Conservation (phyloP, 1,140 invertebrate genomes). For the Cheumatopsyche charites region DNA sequence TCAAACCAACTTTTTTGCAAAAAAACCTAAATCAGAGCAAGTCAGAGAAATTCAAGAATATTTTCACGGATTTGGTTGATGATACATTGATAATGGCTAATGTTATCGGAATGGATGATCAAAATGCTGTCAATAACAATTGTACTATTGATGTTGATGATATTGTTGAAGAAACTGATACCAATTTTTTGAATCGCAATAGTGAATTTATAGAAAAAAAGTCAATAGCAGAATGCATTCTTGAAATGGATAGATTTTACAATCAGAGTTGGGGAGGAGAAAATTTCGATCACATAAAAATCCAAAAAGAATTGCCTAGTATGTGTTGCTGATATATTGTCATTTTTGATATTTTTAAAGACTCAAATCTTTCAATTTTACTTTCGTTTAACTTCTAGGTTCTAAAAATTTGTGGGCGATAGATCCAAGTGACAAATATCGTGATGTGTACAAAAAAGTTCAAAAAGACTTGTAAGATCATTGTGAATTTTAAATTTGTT, state of each 20-base stretch:
- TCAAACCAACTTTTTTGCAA: constrained; percentile 15
- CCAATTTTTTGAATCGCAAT: not conserved
- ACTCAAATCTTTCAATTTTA: constrained; percentile 4
- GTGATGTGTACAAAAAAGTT: constrained; percentile 15
- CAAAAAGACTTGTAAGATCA: constrained; percentile 23
- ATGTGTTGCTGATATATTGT: constrained; percentile 27
- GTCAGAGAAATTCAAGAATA: not conserved
- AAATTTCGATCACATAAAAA: constrained; percentile 45
- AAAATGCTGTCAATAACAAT: not conserved
- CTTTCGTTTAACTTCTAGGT: constrained; percentile 31
- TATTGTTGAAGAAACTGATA: not conserved
- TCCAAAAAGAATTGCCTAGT: constrained; percentile 44
- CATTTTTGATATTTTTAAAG: not conserved
- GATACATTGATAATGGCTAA: constrained; percentile 44
- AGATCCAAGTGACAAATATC: constrained; percentile 35
- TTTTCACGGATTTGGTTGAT: not conserved
- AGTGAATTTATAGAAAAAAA: constrained; percentile 3
- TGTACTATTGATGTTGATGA: not conserved
- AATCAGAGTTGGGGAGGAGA: constrained; percentile 43
- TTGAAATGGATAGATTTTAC: constrained; percentile 42
- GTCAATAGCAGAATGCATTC: constrained; percentile 29
- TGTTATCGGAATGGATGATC: constrained; percentile 35
- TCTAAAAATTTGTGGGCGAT: constrained; percentile 37
- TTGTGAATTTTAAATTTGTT: constrained; percentile 11
- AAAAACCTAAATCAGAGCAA: not conserved